phyloP scores from a whole-genome alignment of 2,113 vertebrate species.

The Ammodramus savannarum region DNA sequence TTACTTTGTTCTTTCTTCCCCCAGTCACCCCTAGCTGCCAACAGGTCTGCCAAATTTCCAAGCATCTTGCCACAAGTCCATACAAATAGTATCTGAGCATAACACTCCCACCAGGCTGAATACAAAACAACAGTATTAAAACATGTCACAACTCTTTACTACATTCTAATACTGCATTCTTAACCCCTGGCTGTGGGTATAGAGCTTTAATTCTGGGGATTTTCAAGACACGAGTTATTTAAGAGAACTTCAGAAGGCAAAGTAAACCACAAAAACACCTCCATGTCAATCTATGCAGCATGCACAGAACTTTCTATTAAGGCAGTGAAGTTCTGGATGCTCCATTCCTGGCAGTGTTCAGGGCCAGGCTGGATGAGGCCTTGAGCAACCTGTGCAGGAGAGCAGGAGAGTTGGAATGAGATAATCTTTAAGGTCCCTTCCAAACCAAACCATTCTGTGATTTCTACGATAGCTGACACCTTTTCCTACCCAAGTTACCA shows the following conservation, averaged over 20 bases:
- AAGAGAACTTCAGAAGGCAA: background rate
- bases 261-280: background rate
- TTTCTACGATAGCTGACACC: background rate
- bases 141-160: background rate
- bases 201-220: background rate
- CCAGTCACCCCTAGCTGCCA: background rate
- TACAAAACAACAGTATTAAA: background rate
- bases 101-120: background rate
- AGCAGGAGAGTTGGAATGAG: background rate
- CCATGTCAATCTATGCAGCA: background rate
- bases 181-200: background rate
- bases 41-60: background rate
- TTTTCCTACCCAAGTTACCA: background rate
- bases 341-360: background rate
- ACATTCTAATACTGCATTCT: background rate
- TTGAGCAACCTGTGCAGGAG: background rate
- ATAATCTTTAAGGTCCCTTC: background rate
- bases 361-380: background rate
- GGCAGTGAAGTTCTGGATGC: background rate
- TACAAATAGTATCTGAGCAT: background rate
- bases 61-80: background rate
- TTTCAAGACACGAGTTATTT: background rate
- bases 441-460: background rate
- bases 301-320: background rate
- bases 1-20: conserved; percentile 58